A percentile compares a stretch with the other conserved stretches of the same genome.
Evolutionary conservation across 2,797 vertebrate species (phyloP).

Genomic region (Hoplostethus atlanticus): DNA sequence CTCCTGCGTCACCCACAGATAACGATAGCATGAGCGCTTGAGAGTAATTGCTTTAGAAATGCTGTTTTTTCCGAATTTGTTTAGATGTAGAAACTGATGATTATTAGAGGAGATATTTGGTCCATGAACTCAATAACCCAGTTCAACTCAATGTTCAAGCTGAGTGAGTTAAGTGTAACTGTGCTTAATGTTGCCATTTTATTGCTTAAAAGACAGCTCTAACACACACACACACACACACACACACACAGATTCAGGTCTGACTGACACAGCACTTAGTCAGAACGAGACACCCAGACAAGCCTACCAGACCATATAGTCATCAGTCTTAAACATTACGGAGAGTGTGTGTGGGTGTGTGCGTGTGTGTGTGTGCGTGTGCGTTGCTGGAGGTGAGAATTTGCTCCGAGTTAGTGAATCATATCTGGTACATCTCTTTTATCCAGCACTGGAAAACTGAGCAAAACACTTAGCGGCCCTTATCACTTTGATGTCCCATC

Average conservation of each 20-base stretch:
- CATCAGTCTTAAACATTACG: slow-evolving; percentile 63
- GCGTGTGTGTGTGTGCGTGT: too few relatives aligned
- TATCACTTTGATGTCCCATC: slow-evolving; percentile 51
- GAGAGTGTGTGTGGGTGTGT: background rate
- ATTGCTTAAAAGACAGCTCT: slow-evolving; percentile 25
- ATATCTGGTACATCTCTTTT: slow-evolving; percentile 46
- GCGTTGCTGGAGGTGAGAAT: slow-evolving; percentile 44
- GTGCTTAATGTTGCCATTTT: slow-evolving; percentile 35
- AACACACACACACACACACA: background rate
- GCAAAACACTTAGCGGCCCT: slow-evolving; percentile 50
- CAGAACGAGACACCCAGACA: slow-evolving; percentile 74
- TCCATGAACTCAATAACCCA: slow-evolving; percentile 9
- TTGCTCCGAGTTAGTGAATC: slow-evolving; percentile 30
- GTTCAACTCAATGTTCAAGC: background rate
- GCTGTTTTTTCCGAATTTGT: slow-evolving; percentile 52
- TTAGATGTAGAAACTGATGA: slow-evolving; percentile 31
- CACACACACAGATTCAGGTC: slow-evolving; percentile 32
- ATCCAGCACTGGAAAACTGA: slow-evolving; percentile 32
- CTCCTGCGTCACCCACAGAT: slow-evolving; percentile 76
- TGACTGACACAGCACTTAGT: slow-evolving; percentile 76
- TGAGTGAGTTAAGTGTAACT: background rate
- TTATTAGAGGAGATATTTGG: background rate
- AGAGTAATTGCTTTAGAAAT: slow-evolving; percentile 68
- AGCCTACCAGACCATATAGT: slow-evolving; percentile 63
- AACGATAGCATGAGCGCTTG: slow-evolving; percentile 56